Evolutionary conservation across 2,888 invertebrate genomes (phyloP), one percentile per base, ranked within the genome.

Genomic region (Agrenia bidenticulata): DNA sequence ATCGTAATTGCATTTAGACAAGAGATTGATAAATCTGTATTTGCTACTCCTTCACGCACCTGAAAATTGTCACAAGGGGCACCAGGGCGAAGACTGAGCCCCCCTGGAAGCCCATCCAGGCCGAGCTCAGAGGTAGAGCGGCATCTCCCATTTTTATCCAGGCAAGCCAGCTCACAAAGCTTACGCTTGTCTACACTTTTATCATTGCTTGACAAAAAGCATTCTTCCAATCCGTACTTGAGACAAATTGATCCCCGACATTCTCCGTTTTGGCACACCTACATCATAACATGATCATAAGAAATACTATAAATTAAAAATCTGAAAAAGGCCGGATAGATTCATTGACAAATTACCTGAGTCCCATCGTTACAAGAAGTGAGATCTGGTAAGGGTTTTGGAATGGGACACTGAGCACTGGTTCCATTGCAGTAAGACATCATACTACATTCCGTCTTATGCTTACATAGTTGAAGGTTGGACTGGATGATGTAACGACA

Each of bases 61-160:
- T 93, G 92, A 84, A 95, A 99, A 82, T 99, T 96, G 81, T 99
- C 96, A 81, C 99, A 99, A 0, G 99, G 98, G 56, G 97, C 94
- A 23, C 99, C 97, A 5, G 96, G 96, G 58, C 94, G 84, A 71
- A 97, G 82, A 76, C 90, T 92, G 73, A 93, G 92, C 17, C 92
- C 93, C 15, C 89, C 91, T 1, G 81, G 81, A 77, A 93, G 80
- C 26, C 88, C 88, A 24, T 89, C 88, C 24, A 83, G 78, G 11
- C 84, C 81, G 81, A 94, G 92, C 80, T 93, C 92, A 55, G 91
- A 92, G 2, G 94, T 94, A 79, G 93, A 92, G 69, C 88, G 85
- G 76, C 84, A 82, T 1, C 84, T 81, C 75, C 87, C 87, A 17
- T 88, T 87, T 26, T 90, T 90, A 77, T 89, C 89, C 82, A 93